Conservation (phyloP, 2,797 vertebrate species). For the Brachyalestes nurse region DNA sequence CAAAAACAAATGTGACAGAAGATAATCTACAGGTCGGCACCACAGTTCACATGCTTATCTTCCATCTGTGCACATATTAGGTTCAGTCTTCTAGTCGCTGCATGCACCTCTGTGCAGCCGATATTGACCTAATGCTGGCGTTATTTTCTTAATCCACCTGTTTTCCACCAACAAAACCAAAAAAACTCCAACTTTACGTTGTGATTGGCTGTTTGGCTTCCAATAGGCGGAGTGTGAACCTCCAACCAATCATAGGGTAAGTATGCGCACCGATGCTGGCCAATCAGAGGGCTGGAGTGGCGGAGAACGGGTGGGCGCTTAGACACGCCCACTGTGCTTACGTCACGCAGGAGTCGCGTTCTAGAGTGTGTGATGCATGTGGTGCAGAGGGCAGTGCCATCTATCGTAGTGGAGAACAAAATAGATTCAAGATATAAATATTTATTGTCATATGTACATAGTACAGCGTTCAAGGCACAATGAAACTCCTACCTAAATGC, state of each 20-base stretch:
- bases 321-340: conserved; percentile 5
- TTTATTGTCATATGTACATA: too few species aligned
- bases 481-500: too few species aligned
- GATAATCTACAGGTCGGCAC: neutral
- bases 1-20: neutral
- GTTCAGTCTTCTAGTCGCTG: neutral
- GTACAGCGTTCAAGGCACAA: too few species aligned
- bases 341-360: conserved; percentile 43
- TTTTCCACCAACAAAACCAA: neutral
- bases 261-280: neutral
- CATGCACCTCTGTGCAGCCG: conserved; percentile 3
- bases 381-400: conserved; percentile 35
- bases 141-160: neutral
- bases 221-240: neutral
- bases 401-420: conserved; percentile 47
- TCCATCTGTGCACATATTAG: conserved; percentile 16
- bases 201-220: neutral
- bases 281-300: neutral
- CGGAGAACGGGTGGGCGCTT: neutral
- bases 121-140: neutral
- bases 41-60: conserved; percentile 18
- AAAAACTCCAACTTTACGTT: neutral
- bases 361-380: neutral
- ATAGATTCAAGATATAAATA: neutral
- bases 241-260: neutral